These are phyloP conservation scores for Masticophis lateralis DNA, from an alignment of 2,797 vertebrate genomes.

Conservation along the genomic window DNA sequence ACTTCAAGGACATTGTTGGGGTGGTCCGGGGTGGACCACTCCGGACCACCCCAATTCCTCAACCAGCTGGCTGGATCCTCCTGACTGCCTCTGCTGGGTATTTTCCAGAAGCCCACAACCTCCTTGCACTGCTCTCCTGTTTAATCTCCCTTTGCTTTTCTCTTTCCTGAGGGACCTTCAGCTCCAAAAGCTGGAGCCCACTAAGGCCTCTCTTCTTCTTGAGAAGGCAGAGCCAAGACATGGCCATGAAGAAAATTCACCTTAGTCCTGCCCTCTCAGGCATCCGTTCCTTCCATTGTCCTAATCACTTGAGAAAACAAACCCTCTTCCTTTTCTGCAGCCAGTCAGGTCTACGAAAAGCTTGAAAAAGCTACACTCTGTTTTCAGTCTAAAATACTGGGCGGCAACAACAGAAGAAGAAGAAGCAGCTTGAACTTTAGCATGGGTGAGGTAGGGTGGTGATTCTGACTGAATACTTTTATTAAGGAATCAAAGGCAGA, in stretches of 20 bases:
- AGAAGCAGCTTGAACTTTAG: not conserved
- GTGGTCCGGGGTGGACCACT: too few species aligned
- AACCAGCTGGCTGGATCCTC: not conserved
- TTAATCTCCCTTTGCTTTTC: not conserved
- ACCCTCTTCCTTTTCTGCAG: not conserved
- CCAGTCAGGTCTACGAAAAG: not conserved
- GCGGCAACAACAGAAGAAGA: not conserved
- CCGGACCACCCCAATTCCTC: not conserved
- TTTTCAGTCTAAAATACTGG: not conserved
- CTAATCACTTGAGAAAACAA: not conserved
- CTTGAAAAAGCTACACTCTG: not conserved
- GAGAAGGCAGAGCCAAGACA: not conserved
- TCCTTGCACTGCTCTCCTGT: not conserved
- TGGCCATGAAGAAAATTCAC: not conserved
- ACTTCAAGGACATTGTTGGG: too few species aligned
- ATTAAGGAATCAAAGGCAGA: not conserved
- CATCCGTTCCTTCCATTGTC: not conserved
- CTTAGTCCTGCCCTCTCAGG: not conserved
- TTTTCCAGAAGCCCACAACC: not conserved
- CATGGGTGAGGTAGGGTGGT: not conserved
- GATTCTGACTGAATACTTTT: not conserved
- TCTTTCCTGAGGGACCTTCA: not conserved
- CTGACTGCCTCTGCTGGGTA: not conserved
- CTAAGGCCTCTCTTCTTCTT: not conserved
- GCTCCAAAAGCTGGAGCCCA: not conserved